Base-by-base conservation (phyloP, 1,140 invertebrate genomes). In the Dinoponera quadriceps region DNA sequence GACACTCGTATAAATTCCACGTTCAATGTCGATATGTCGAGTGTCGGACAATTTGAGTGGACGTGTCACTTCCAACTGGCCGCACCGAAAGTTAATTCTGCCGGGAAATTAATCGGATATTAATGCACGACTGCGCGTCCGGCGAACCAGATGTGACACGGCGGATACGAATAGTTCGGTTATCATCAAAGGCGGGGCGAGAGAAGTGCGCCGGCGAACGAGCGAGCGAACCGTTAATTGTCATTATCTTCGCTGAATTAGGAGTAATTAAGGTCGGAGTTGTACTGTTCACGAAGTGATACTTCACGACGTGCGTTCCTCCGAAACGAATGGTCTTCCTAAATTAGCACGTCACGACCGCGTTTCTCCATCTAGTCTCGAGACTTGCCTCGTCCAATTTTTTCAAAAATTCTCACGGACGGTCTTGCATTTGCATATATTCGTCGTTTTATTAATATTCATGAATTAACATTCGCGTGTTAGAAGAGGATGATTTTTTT, bases 261-360 rank as follows among this genome's bases (percentile, higher is more conserved):
- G 69, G 60, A 83, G 85, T 63, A 90, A 90, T 90, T 89, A 89
- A 82, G 69, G 38, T 55, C 63, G 44, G 0, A 7, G 2, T 48
- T 9, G 38, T 66, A 60, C 48, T 14, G 62, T 44, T 22, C 44
- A 18, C 33, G 29, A 25, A 18, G n/a, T n/a, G 20, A 66, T 59
- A 48, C 13, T 49, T 38, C 25, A 2, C 16, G 9, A 48, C 60
- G 29, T 55, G 20, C 11, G 14, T 33, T 55, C 54, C 29, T 5
- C 22, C 49, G 51, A 71, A 49, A 83, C 20, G 54, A 72, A 66
- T 57, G n/a, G 65, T 27, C 16, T 44, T 29, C 49, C 25, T 75
- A n/a, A 27, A 44, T 78, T 69, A 59, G 13, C 49, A n/a, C 27
- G 2, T 51, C 16, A 14, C 22, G 54, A 16, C 1, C 63, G 13